Percentiles rank a stretch among this genome's conserved stretches.
These are phyloP conservation scores for Ormyrus thymus DNA, from an alignment of 2,888 invertebrate genomes.

Conservation along the genomic window DNA sequence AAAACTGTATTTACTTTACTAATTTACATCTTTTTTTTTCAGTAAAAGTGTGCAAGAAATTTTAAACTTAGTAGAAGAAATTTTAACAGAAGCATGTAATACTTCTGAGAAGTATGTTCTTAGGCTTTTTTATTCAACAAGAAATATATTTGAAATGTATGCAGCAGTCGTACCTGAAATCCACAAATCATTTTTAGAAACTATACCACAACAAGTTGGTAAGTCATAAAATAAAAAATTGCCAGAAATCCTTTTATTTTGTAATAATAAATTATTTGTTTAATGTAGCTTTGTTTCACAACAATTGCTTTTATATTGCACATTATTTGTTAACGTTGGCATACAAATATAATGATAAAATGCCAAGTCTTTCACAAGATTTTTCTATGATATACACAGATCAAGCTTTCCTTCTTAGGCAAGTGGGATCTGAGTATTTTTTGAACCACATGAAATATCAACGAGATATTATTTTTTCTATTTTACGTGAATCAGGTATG, in stretches of 20 bases:
- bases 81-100: conserved; percentile 81
- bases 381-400: conserved; percentile 82
- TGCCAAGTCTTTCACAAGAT: conserved; percentile 77
- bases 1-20: conserved; percentile 7
- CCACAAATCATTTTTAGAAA: conserved; percentile 87
- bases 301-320: conserved; percentile 93
- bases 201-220: conserved; percentile 92
- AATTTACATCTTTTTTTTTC: conserved; percentile 66
- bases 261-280: conserved; percentile 31
- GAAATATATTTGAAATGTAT: conserved; percentile 86
- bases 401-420: conserved; percentile 81
- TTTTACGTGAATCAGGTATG: conserved; percentile 84
- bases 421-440: conserved; percentile 83
- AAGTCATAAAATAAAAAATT: conserved; percentile 62
- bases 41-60: conserved; percentile 81
- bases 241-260: not conserved
- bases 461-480: conserved; percentile 84
- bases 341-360: conserved; percentile 80
- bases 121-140: conserved; percentile 82
- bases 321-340: conserved; percentile 83
- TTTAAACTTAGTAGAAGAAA: conserved; percentile 79
- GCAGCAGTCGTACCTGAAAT: conserved; percentile 85
- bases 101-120: conserved; percentile 80
- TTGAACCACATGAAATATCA: conserved; percentile 85
- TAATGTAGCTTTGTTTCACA: conserved; percentile 86